Evolutionary conservation across 37 sponge, comb jelly and placozoan species (phyloP).

Genomic region (Diacarnus erythraeanus): DNA sequence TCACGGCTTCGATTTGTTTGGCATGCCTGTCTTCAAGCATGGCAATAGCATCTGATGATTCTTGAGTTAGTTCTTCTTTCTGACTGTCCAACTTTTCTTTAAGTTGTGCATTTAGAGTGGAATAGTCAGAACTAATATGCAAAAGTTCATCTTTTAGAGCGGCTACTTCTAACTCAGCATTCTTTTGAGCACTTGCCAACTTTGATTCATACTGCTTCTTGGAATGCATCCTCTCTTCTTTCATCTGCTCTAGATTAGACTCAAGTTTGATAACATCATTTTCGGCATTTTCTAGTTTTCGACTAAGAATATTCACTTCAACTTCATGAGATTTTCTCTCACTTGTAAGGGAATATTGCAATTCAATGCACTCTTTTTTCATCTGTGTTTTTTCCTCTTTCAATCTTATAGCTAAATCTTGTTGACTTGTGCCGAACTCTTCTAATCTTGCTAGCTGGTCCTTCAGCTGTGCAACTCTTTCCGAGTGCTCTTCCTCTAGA

Average conservation of each 20-base stretch:
- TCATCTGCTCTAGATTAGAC: background rate
- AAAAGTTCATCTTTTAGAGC: background rate
- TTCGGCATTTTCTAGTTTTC: background rate
- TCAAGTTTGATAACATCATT: background rate
- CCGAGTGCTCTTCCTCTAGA: conserved; percentile 8
- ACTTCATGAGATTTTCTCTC: conserved; percentile 6
- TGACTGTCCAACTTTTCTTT: background rate
- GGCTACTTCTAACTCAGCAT: background rate
- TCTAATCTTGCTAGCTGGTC: background rate
- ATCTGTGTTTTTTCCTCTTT: conserved; percentile 14
- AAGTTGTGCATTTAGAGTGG: conserved; percentile 4
- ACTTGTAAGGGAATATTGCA: background rate
- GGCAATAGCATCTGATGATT: background rate
- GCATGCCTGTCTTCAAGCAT: background rate
- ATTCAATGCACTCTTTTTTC: background rate
- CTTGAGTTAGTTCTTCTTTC: background rate
- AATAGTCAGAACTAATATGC: background rate
- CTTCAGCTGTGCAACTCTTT: background rate
- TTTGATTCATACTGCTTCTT: background rate
- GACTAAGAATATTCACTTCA: conserved; percentile 6
- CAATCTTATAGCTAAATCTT: background rate
- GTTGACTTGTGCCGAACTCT: conserved; percentile 1
- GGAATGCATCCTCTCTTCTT: background rate
- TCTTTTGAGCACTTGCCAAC: background rate
- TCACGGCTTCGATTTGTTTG: background rate